Evolutionary conservation across 1,140 invertebrate species (phyloP), one percentile per base, ranked within the genome.

Genomic region (Macrostomum lignano): DNA sequence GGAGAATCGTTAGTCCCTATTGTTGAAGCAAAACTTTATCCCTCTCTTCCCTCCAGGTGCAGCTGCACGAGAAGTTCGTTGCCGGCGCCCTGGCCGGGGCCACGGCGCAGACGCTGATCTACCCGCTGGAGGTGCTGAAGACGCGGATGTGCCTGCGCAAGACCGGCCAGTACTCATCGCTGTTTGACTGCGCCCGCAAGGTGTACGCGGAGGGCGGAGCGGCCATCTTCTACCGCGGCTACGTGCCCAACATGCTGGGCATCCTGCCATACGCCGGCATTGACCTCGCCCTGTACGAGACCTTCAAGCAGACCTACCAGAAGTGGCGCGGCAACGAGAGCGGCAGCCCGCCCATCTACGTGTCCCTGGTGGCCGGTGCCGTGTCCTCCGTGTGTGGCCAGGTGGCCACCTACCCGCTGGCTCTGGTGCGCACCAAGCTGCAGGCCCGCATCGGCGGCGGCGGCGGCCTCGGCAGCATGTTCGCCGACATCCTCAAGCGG

Each of bases 241-340:
- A 63, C 62, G 62, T 94, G 57, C 86, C 88, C 40, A 98, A 98
- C 65, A 69, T 96, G 20, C 58, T 96, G 31, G 91, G 91, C 21
- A 98, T 98, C 46, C 70, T 96, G 49, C 91, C 88, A 2, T 96
- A 98, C 54, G 88, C 91, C 19, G 91, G 91, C 40, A 94, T 96
- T 38, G 91, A 98, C 64, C 63, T 98, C 43, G 78, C 82, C 24
- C 71, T 96, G 7, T 98, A 98, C 55, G 91, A 98, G 62, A 35
- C 28, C 24, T 41, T 28, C 21, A 20, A 20, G 6, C 31, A 11
- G 7, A 14, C 36, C 10, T 20, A 25, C 23, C 5, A 40, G 22
- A 24, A 21, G 9, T 23, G 22, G 29, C 25, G 13, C 17, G n/a
- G 23, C n/a, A 28, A 36, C 13, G 26, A n/a, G 4, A 13, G 15